Base-by-base conservation (phyloP, 2,797 vertebrate genomes). In the Enteromius paludinosus region DNA sequence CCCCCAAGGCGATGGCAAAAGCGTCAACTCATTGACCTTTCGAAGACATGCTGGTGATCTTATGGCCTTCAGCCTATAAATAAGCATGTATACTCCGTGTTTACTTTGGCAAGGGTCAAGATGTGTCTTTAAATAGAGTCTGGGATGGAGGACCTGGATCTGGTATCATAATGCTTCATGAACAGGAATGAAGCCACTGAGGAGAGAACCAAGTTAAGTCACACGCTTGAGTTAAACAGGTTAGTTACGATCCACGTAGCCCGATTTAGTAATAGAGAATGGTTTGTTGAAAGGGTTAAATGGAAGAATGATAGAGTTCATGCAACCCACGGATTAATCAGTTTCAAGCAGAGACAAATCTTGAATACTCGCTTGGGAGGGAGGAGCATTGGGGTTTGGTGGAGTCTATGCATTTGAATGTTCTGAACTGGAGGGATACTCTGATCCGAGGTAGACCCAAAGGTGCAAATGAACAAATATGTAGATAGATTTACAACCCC, bases 281-380 rank as follows among this genome's bases (percentile, higher is more conserved):
- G 69, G 59, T 80, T 85, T 71, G 81, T 82, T 65, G 56, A 78
- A 56, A 17, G 49, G 65, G 78, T 86, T 86, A 85, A 86, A 71
- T 78, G 66, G 82, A 66, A 84, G 83, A 86, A 84, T 79, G 84
- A 87, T 83, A 87, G 47, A 87, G 87, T 78, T 78, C 61, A 82
- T 49, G 82, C 82, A 82, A 83, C 71, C 56, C n/a, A 33, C 76
- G 69, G 81, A 83, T 86, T 88, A 70, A 87, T 85, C 83, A 62
- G 17, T 69, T 83, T 54, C 25, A 52, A 43, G 62, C n/a, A 45
- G 64, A 84, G 62, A 49, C 72, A 59, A 82, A 86, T 82, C 62
- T 86, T 61, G 35, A 82, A 68, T 70, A 59, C 71, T 85, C 66
- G 35, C 73, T 56, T 49, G 9, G 77, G 47, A 64, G 61, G 33